Percentiles rank a stretch among this genome's conserved stretches.
Conservation (phyloP, 2,113 vertebrate genomes). For the Lampris incognitus region DNA sequence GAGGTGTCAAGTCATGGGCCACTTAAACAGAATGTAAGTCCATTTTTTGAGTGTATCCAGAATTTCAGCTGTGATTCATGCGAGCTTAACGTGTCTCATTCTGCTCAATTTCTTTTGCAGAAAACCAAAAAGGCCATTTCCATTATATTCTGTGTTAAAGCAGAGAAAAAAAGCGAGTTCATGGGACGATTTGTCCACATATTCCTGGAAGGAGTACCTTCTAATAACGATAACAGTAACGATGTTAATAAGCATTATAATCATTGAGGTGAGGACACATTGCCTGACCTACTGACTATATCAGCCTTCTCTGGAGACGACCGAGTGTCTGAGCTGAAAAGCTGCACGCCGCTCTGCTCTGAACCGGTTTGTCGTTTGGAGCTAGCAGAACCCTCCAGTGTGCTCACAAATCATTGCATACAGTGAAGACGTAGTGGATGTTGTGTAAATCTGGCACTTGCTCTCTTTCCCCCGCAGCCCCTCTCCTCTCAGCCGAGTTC, state of each 20-base stretch:
- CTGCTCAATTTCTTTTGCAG: no score
- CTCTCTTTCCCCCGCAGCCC: conserved; percentile 30
- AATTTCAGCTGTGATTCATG: neutral
- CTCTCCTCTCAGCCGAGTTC: conserved; percentile 29
- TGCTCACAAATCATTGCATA: conserved; percentile 46
- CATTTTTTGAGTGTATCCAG: neutral
- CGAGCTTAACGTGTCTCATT: no score
- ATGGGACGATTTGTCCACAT: neutral
- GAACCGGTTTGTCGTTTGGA: conserved; percentile 27
- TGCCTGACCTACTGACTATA: conserved; percentile 18
- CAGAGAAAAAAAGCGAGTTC: no score
- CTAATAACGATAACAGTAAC: neutral
- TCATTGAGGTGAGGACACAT: neutral
- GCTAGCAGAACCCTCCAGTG: neutral
- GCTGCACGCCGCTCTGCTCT: neutral
- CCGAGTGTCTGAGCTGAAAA: conserved; percentile 24
- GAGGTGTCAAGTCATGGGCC: neutral
- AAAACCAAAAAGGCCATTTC: no score
- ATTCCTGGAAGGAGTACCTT: neutral
- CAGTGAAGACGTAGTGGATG: conserved; percentile 38
- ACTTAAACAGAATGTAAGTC: no score
- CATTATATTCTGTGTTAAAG: neutral
- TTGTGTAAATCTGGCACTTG: conserved; percentile 41
- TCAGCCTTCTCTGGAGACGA: conserved; percentile 34
- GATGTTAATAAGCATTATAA: neutral